Evolutionary conservation across 2,888 invertebrate genomes (phyloP), one percentile per base, ranked within the genome.

Genomic region (Brachylomia viminalis): DNA sequence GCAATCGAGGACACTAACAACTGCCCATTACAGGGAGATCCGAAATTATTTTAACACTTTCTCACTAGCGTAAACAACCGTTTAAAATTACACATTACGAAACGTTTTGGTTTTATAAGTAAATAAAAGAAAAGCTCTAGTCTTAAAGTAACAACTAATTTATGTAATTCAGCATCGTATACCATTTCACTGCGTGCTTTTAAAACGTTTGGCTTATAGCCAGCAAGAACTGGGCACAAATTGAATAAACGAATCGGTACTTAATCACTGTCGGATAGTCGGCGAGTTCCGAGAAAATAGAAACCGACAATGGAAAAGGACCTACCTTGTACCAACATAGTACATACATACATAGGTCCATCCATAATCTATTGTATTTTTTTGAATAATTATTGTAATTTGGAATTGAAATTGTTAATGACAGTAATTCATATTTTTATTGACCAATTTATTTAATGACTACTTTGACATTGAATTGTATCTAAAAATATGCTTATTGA

Each of bases 201-300:
- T 88, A 87, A 90, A 89, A 90, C 86, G 83, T 90, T 91, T 93
- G 93, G 93, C 92, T 66, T 49, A 54, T 75, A 72, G 89, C 92
- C 93, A 92, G 87, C 73, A 74, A 84, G 84, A 80, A 80, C 87
- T 82, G 76, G 87, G 84, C 88, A 89, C 91, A 91, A 91, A 92
- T 92, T 90, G 90, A 90, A 92, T 92, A 89, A 91, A 91, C 86
- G 90, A 88, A 91, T 90, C 80, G 82, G 87, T 86, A 87, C 89
- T 92, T 90, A 89, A 90, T 91, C 91, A 91, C 77, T 91, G 91
- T 89, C 87, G 62, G 75, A 82, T 82, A 78, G 80, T 77, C 83
- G 72, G 78, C 68, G 75, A 74, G 76, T 85, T 88, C 73, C 64
- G 80, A 83, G 84, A 81, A 87, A 85, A 84, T 81, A 69, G 49